Percentiles rank a stretch among this genome's conserved stretches.
These are phyloP conservation scores for Premnoplex brunnescens DNA, from an alignment of 2,797 vertebrate genomes.

Conservation along the genomic window DNA sequence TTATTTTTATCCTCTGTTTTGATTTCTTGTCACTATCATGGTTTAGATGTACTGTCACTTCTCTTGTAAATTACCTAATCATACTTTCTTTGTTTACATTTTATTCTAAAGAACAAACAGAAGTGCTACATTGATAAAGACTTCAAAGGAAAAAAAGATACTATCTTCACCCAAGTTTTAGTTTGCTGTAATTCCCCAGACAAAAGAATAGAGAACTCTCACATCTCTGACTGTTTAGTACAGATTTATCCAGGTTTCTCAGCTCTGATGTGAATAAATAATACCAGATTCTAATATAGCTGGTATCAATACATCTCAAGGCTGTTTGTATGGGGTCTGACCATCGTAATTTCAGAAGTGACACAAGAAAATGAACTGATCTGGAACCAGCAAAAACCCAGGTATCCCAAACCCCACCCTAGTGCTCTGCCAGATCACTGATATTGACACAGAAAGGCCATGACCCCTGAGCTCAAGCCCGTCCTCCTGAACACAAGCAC, in stretches of 20 bases:
- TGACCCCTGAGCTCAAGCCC: not conserved
- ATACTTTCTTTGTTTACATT: not conserved
- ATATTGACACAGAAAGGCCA: not conserved
- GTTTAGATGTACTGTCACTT: constrained; percentile 15
- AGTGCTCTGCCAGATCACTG: not conserved
- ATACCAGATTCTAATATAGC: not conserved
- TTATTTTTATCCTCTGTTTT: constrained; percentile 31
- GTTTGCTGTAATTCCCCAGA: not conserved
- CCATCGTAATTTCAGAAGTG: not conserved
- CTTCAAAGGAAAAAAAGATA: not conserved
- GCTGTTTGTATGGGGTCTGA: not conserved
- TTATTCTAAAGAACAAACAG: constrained; percentile 24
- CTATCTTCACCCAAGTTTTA: not conserved
- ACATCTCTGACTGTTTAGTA: not conserved
- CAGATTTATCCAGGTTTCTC: not conserved
- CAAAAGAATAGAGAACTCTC: not conserved
- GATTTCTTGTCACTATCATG: not conserved
- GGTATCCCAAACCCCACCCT: not conserved
- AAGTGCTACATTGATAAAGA: not conserved
- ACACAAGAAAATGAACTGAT: not conserved
- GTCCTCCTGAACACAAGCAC: not conserved
- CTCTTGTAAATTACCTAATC: constrained; percentile 8
- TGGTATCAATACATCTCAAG: not conserved
- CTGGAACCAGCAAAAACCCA: not conserved
- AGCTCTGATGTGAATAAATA: not conserved